Evolutionary conservation across 2,888 invertebrate species (phyloP), one percentile per base, ranked within the genome.

Genomic region (Lysandra bellargus): DNA sequence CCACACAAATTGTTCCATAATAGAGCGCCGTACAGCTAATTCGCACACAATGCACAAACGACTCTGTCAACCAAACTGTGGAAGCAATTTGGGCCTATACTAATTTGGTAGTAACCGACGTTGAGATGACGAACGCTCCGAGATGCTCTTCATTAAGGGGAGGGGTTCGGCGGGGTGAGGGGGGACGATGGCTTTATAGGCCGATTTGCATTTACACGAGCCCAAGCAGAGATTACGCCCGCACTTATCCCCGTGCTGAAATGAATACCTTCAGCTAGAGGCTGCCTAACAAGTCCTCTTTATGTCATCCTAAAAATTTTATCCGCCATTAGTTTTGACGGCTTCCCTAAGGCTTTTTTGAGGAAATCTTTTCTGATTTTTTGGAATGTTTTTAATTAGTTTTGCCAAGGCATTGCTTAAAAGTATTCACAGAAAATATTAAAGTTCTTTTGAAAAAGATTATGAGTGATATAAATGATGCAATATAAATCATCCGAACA

Each of bases 181-280:
- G 83, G 84, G 86, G 85, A 85, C 88, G 88, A 91, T 91, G 91
- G 92, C 92, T 92, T 94, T 94, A 94, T 93, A 90, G 92, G 90
- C 92, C 93, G 90, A 94, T 94, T 94, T 94, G 93, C 94, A 94
- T 94, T 94, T 94, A 94, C 94, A 94, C 93, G 93, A 92, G 91
- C 92, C 89, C 88, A 86, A 88, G 92, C 91, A 91, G 91, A 92
- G 93, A 94, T 94, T 94, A 94, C 92, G 90, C 87, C 88, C 91
- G 92, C 90, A 92, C 92, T 94, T 93, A 93, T 92, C 92, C 93
- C 87, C 89, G 90, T 89, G 89, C 88, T 89, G 89, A 92, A 94
- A 93, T 91, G 91, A 92, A 89, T 85, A 88, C 87, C 86, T 87
- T 84, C 85, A 84, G 84, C 88, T 85, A 87, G 87, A 89, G 87